A percentile compares a stretch with the other conserved stretches of the same genome.
phyloP scores from a whole-genome alignment of 2,797 vertebrate genomes.

The Kryptolebias ocellatus region DNA sequence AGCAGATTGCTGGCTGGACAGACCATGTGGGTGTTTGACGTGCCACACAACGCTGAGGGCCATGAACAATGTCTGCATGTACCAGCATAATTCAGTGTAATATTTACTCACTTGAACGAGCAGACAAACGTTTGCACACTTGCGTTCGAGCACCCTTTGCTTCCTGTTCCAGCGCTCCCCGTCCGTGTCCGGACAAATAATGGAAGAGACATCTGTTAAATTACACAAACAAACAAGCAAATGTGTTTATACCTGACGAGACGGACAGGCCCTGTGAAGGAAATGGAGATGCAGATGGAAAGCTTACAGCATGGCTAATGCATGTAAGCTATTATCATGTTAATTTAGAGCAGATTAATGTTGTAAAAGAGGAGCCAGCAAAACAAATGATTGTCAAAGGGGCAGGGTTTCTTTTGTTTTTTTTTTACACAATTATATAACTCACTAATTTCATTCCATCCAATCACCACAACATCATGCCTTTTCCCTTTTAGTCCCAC shows the following conservation, averaged over 20 bases:
- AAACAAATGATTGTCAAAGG: slow-evolving; percentile 55
- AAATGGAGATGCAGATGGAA: slow-evolving; percentile 31
- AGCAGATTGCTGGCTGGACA: slow-evolving; percentile 64
- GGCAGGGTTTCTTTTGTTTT: slow-evolving; percentile 7
- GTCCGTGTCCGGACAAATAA: slow-evolving; percentile 15
- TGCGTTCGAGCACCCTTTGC: not conserved
- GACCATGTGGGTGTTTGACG: slow-evolving; percentile 64
- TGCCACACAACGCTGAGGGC: slow-evolving; percentile 43
- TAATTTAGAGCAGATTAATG: slow-evolving; percentile 53
- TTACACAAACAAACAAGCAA: slow-evolving; percentile 32
- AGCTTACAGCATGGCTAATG: slow-evolving; percentile 20
- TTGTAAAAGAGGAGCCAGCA: slow-evolving; percentile 20
- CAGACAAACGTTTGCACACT: not conserved
- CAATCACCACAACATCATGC: slow-evolving; percentile 42
- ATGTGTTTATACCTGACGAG: slow-evolving; percentile 17
- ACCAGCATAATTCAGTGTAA: slow-evolving; percentile 42
- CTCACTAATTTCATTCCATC: slow-evolving; percentile 47
- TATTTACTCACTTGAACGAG: slow-evolving; percentile 23
- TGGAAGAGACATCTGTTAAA: slow-evolving; percentile 31
- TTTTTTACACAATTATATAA: slow-evolving; percentile 68
- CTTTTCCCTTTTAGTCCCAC: not conserved
- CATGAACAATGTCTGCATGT: slow-evolving; percentile 41
- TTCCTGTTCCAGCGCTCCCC: slow-evolving; percentile 15
- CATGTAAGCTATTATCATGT: slow-evolving; percentile 42
- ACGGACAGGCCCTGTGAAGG: not conserved